These are phyloP conservation scores for Pediacus dermestoides DNA, from an alignment of 2,888 invertebrate genomes.

Conservation along the genomic window DNA sequence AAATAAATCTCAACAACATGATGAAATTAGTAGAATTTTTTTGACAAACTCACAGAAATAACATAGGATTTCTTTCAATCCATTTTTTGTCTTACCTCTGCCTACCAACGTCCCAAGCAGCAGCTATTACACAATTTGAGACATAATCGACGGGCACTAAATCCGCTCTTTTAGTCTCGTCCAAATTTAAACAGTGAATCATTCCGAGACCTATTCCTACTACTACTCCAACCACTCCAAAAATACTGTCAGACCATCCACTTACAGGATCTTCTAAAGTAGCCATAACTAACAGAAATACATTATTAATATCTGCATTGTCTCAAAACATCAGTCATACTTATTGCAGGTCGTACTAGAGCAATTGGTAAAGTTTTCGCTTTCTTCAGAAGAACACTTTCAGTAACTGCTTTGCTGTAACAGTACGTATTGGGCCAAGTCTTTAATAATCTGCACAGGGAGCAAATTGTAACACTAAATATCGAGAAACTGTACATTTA, in stretches of 20 bases:
- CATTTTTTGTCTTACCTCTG: constrained; percentile 14
- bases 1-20: constrained; percentile 1
- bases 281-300: constrained; percentile 29
- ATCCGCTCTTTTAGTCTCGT: constrained; percentile 62
- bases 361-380: no score
- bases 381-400: no score
- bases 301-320: no score
- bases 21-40: neutral
- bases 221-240: constrained; percentile 28
- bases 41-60: no score
- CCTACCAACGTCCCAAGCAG: constrained; percentile 38
- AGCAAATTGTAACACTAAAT: neutral
- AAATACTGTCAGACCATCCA: constrained; percentile 56
- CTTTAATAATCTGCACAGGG: no score
- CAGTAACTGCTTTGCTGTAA: no score
- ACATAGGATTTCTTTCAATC: no score
- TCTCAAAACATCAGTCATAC: no score
- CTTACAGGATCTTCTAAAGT: constrained; percentile 38
- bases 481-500: neutral
- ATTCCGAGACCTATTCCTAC: constrained; percentile 30
- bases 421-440: no score
- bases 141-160: constrained; percentile 79
- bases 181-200: constrained; percentile 59
- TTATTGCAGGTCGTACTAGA: no score
- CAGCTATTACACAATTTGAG: constrained; percentile 67